Conservation (phyloP, 2,113 vertebrate species). For the Phrynosoma platyrhinos region DNA sequence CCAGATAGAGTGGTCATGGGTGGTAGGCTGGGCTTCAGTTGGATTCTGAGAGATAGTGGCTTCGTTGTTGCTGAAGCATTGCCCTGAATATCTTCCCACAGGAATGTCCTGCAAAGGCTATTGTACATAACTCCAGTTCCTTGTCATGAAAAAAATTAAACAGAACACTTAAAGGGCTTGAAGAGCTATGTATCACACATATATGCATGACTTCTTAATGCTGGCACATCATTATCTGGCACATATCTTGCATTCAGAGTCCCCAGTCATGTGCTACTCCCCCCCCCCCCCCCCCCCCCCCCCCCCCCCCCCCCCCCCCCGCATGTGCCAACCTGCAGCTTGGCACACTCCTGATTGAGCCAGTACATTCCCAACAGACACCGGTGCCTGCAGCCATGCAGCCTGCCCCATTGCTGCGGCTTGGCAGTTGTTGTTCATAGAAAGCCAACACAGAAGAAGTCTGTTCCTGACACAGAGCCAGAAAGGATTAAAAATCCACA, state of each 20-base stretch:
- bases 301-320: not conserved
- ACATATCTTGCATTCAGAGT: not conserved
- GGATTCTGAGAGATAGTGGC: not conserved
- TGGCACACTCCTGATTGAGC: slow-evolving; percentile 2
- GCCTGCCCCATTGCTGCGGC: not conserved
- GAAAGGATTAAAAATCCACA: slow-evolving; percentile 46
- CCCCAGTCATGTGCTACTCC: not conserved
- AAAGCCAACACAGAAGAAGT: slow-evolving; percentile 6
- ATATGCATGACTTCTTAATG: not conserved
- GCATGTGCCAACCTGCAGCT: not conserved
- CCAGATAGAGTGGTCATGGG: not conserved
- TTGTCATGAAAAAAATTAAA: not conserved
- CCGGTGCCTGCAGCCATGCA: not conserved
- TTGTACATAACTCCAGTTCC: not conserved
- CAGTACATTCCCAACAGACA: slow-evolving; percentile 4
- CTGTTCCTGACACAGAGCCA: slow-evolving; percentile 26
- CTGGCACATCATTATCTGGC: not conserved
- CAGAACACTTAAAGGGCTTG: not conserved
- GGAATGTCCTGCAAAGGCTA: not conserved
- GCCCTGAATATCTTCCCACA: not conserved
- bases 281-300: not conserved
- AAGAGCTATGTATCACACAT: not conserved
- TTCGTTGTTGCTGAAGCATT: not conserved
- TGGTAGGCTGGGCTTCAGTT: no score
- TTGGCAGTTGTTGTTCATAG: not conserved